Base-by-base conservation (phyloP, 2,797 vertebrate species). In the Lycodopsis pacificus region DNA sequence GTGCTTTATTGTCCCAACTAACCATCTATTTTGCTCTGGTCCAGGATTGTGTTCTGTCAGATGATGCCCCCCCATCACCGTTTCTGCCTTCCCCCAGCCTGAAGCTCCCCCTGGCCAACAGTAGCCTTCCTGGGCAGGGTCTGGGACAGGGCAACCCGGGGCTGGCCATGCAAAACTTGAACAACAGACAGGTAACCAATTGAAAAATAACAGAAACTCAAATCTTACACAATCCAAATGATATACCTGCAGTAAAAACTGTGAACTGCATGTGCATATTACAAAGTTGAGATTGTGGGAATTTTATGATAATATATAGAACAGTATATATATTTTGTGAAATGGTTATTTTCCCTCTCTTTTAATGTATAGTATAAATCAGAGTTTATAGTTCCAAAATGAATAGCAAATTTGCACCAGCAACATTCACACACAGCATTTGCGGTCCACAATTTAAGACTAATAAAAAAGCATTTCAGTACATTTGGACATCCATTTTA, bases 11-110 rank as follows among this genome's bases (percentile, higher is more conserved):
- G 30, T 22, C n/a, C 19, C 13, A 0, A 3, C 73, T n/a, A 65
- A 61, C 30, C 22, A 75, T 91, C 91, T 90, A 83, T 95, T 67
- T 57, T 88, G 89, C 91, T 89, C 40, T 65, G 38, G 0, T 94
- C 86, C 96, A 99, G 98, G 98, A 99, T 92, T 96, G 97, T 92
- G 96, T 96, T 95, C 94, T 99, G 94, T 97, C 96, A 94, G 98
- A 99, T 93, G 97, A 99, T 87, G 94, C 96, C 95, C 95, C 97
- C 93, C 95, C 97, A 96, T 99, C 98, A 98, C 98, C 98, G 90
- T 99, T 98, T 97, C 96, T 99, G 97, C 98, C 98, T 99, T 99
- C 98, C 95, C 97, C 98, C 94, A 97, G 96, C 96, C 97, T 98
- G 96, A 99, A 99, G 96, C 97, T 97, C 95, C 97, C 97, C 94